phyloP scores from a whole-genome alignment of 2,797 vertebrate species.

The Sebastes taczanowskii region DNA sequence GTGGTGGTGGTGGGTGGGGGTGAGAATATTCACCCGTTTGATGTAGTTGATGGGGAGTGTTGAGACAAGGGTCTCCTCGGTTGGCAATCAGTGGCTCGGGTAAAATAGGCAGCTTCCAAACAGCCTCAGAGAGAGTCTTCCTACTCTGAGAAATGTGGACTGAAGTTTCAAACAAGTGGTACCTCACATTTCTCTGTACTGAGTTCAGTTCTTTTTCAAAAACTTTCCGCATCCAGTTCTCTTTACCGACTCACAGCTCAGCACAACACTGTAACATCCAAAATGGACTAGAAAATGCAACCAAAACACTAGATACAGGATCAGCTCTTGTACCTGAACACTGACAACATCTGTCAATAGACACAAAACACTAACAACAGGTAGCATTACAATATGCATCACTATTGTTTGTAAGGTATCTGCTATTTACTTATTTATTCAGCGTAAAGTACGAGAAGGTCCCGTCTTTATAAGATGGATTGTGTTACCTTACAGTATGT shows the following conservation, averaged over 20 bases:
- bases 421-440: neutral
- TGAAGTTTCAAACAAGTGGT: neutral
- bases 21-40: conserved; percentile 39
- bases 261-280: neutral
- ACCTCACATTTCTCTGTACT: neutral
- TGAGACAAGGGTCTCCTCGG: conserved; percentile 28
- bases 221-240: neutral
- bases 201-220: too few species aligned
- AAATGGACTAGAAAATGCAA: neutral
- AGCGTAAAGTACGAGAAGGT: neutral
- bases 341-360: too few species aligned
- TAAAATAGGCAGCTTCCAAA: conserved; percentile 3
- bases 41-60: conserved; percentile 24
- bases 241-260: neutral
- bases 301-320: neutral
- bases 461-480: neutral
- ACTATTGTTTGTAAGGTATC: neutral
- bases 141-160: neutral
- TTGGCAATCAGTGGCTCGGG: conserved; percentile 8
- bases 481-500: neutral
- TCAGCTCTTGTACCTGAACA: too few species aligned
- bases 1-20: too few species aligned
- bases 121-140: neutral
- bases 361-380: too few species aligned
- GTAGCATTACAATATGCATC: too few species aligned